Evolutionary conservation across 2,888 invertebrate genomes (phyloP), one percentile per base, ranked within the genome.

Genomic region (Perizoma flavofasciatum): DNA sequence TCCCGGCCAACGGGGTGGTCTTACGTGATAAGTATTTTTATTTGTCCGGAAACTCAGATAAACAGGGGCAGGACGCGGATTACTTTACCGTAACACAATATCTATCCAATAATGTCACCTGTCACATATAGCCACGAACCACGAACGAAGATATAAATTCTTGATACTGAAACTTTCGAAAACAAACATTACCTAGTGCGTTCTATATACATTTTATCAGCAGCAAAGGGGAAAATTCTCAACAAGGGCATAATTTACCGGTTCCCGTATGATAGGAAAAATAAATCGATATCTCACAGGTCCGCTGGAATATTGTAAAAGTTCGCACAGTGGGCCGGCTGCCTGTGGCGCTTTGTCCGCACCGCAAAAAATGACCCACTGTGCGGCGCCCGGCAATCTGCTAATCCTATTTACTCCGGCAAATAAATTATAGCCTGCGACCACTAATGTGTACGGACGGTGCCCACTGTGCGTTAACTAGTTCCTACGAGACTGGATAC

Each of bases 391-490:
- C 81, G 86, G 81, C 75, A 88, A 78, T 87, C 81, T 74, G 88
- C 80, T 90, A 89, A 90, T 88, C 88, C 88, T 85, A 89, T 90
- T 89, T 89, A 82, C 85, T 77, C 73, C 64, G 71, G 74, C 79
- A 88, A 85, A 89, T 91, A 89, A 89, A 90, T 90, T 86, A 88
- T 82, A 74, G 75, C 74, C 67, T 57, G 71, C 72, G 76, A 77
- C 82, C 81, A 76, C 83, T 84, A 81, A 85, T 83, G 79, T 74
- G 72, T 73, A 75, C 76, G 77, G 77, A 71, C 77, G 73, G 72
- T 69, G 75, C 75, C 78, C 77, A 75, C 77, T 77, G 81, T 71
- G 79, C 75, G 67, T 70, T 78, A 78, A 77, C 76, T 74, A 65
- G 77, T 71, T 71, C 66, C 73, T 65, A 58, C 61, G 62, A 70